Evolutionary conservation across 2,797 vertebrate genomes (phyloP).

Genomic region (Oryzias sinensis): DNA sequence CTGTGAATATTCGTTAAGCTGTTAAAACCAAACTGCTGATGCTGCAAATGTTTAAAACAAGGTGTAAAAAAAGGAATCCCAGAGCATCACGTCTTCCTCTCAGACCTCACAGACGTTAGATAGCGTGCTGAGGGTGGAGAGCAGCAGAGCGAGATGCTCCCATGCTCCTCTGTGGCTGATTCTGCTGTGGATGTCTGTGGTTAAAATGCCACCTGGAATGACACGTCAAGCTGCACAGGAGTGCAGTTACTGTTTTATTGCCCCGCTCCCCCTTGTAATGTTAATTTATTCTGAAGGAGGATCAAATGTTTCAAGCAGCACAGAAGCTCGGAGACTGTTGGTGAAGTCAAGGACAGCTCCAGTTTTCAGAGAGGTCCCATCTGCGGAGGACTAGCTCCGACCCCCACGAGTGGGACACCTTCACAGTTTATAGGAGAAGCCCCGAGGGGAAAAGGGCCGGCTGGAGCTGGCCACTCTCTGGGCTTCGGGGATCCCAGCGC

Average conservation of each 20-base stretch:
- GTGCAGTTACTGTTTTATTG: background rate
- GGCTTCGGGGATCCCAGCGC: slow-evolving; percentile 56
- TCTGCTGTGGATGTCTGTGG: background rate
- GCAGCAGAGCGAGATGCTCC: too few relatives aligned
- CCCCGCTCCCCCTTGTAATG: background rate
- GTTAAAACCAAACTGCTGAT: too few relatives aligned
- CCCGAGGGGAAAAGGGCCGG: slow-evolving; percentile 51
- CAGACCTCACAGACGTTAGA: too few relatives aligned
- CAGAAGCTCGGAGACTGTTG: too few relatives aligned
- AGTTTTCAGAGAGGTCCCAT: slow-evolving; percentile 47
- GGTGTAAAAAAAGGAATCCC: too few relatives aligned
- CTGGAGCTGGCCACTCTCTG: slow-evolving; percentile 37
- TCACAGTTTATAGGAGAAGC: slow-evolving; percentile 65
- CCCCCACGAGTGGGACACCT: slow-evolving; percentile 51
- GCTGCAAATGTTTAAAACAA: too few relatives aligned
- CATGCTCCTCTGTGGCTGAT: too few relatives aligned
- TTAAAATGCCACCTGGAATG: background rate
- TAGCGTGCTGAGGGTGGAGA: too few relatives aligned
- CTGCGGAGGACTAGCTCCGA: slow-evolving; percentile 45
- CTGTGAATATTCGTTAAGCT: too few relatives aligned
- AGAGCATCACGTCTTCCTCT: too few relatives aligned
- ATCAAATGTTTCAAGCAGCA: too few relatives aligned
- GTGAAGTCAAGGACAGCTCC: slow-evolving; percentile 51
- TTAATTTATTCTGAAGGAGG: background rate
- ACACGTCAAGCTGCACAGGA: background rate